phyloP scores from a whole-genome alignment of 2,797 vertebrate species.

The Xyrichtys novacula region DNA sequence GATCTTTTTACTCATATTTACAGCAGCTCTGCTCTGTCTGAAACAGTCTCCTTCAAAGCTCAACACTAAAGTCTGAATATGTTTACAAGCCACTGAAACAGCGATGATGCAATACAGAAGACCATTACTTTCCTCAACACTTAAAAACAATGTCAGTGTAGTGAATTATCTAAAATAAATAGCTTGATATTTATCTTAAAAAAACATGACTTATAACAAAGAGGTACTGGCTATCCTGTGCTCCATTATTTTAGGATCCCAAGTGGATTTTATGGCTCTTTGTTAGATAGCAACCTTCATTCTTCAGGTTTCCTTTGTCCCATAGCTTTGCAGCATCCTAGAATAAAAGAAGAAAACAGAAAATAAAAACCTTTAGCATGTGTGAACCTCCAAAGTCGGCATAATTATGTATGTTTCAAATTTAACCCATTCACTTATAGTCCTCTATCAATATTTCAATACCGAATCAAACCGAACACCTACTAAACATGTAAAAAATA shows the following conservation, averaged over 20 bases:
- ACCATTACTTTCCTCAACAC: constrained; percentile 37
- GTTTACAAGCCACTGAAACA: constrained; percentile 17
- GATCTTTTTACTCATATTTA: constrained; percentile 65
- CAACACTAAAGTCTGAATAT: constrained; percentile 38
- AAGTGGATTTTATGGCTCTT: constrained; percentile 77
- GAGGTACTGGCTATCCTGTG: constrained; percentile 5
- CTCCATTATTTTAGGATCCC: constrained; percentile 18
- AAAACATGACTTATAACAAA: constrained; percentile 16
- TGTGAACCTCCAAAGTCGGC: not conserved
- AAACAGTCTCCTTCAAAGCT: constrained; percentile 30
- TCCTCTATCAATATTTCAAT: constrained; percentile 1
- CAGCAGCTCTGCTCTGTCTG: constrained; percentile 38
- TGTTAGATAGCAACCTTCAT: constrained; percentile 73
- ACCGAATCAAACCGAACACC: constrained; percentile 10
- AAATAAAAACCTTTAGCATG: constrained; percentile 7
- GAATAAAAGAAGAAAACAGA: constrained; percentile 17
- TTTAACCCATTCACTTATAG: not conserved
- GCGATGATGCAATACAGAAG: constrained; percentile 14
- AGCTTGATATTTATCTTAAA: not conserved
- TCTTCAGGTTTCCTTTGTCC: constrained; percentile 71
- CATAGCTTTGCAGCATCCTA: constrained; percentile 79
- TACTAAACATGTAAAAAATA: constrained; percentile 3
- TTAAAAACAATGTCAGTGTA: constrained; percentile 1
- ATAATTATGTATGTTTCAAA: not conserved
- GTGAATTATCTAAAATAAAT: constrained; percentile 19